These are phyloP conservation scores for Pomacea canaliculata DNA, from an alignment of 2,888 invertebrate genomes.

Conservation along the genomic window DNA sequence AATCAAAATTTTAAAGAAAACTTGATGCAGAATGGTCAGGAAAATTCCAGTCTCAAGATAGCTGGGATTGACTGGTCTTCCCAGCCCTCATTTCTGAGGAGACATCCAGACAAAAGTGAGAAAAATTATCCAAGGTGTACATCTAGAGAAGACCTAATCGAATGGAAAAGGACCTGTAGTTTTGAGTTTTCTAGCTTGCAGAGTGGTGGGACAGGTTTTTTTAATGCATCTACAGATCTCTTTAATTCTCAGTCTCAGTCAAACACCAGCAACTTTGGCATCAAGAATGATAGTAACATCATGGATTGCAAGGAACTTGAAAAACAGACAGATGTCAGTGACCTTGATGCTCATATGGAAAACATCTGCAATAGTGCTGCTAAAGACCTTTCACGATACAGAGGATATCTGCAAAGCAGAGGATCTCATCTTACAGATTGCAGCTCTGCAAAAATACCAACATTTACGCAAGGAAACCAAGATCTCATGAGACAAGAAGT, in stretches of 20 bases:
- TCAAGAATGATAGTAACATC: background rate
- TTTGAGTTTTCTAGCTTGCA: background rate
- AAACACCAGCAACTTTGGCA: background rate
- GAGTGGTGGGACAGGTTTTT: background rate
- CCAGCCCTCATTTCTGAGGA: no score
- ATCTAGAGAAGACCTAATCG: no score
- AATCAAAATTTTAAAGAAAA: no score
- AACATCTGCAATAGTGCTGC: background rate
- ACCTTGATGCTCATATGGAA: background rate
- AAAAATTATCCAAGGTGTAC: no score
- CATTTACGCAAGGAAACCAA: background rate
- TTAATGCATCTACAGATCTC: constrained; percentile 23
- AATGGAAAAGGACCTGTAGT: no score
- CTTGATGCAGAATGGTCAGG: no score
- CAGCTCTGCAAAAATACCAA: background rate
- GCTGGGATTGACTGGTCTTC: no score
- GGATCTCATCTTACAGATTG: no score
- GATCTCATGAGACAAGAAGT: background rate
- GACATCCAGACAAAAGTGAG: background rate
- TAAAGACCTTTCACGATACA: no score
- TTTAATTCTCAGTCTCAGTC: background rate
- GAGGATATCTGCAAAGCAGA: no score
- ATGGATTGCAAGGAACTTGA: no score
- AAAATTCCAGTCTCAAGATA: no score
- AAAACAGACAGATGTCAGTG: background rate